Evolutionary conservation across 2,113 vertebrate species (phyloP).

Genomic region (Tinamus guttatus): DNA sequence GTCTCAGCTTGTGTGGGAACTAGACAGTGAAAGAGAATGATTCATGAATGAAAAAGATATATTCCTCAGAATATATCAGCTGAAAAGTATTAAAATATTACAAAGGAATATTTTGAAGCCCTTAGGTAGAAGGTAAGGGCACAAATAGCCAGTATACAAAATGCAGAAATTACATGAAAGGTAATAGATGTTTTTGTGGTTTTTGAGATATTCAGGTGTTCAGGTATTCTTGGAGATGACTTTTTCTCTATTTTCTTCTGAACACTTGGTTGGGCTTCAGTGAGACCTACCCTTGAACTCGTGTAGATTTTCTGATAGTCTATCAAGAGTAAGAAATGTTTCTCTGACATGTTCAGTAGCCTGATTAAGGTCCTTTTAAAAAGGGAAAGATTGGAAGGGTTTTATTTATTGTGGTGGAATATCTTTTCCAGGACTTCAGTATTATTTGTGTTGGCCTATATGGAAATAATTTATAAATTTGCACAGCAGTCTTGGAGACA

Average conservation of each 20-base stretch:
- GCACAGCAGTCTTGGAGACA: background rate
- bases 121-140: background rate
- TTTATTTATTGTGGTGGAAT: background rate
- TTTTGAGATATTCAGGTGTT: background rate
- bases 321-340: background rate
- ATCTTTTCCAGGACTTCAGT: background rate
- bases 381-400: background rate
- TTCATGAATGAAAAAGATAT: constrained; percentile 41
- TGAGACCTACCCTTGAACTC: background rate
- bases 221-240: background rate
- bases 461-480: background rate
- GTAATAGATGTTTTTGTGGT: background rate
- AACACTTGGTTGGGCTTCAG: background rate
- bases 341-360: background rate
- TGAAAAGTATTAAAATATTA: constrained; percentile 43
- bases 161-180: background rate
- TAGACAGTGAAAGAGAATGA: constrained; percentile 45
- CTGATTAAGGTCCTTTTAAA: background rate
- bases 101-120: background rate
- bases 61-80: background rate
- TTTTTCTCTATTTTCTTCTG: background rate
- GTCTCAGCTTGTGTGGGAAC: background rate
- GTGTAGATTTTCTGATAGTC: background rate
- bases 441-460: background rate
- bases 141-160: constrained; percentile 2